Evolutionary conservation across 2,113 vertebrate species (phyloP).

Genomic region (Tetraodon nigroviridis): DNA sequence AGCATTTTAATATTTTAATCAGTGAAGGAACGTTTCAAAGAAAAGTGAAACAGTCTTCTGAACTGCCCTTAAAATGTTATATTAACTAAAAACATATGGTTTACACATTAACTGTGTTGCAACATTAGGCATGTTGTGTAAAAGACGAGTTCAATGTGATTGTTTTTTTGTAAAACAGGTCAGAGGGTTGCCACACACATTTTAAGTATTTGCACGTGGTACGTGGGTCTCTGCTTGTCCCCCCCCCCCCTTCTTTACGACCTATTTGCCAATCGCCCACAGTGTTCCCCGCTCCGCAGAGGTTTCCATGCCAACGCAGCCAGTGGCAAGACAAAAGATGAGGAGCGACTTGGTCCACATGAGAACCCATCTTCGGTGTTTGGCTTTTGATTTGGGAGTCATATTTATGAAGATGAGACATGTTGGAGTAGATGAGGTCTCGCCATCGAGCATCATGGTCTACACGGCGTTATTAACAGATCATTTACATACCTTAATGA

Average conservation of each 20-base stretch:
- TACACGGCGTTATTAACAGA: no score
- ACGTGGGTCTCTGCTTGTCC: slow-evolving; percentile 34
- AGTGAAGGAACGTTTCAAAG: slow-evolving; percentile 23
- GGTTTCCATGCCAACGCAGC: slow-evolving; percentile 79
- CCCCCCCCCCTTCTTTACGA: slow-evolving; percentile 63
- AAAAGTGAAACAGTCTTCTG: not conserved
- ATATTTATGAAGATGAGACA: not conserved
- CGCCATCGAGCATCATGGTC: not conserved
- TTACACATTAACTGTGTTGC: slow-evolving; percentile 48
- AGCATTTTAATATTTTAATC: not conserved
- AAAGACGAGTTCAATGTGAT: slow-evolving; percentile 34
- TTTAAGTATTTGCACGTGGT: slow-evolving; percentile 1
- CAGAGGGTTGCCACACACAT: slow-evolving; percentile 44
- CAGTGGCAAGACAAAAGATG: slow-evolving; percentile 74
- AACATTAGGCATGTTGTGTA: slow-evolving; percentile 43
- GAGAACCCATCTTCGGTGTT: slow-evolving; percentile 31
- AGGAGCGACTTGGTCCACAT: slow-evolving; percentile 56
- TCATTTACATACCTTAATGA: no score
- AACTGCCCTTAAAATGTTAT: not conserved
- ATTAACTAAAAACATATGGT: slow-evolving; percentile 5
- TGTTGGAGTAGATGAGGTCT: not conserved
- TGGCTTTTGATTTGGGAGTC: slow-evolving; percentile 3
- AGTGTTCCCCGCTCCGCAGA: slow-evolving; percentile 67
- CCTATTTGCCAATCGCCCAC: slow-evolving; percentile 74
- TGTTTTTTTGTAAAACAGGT: slow-evolving; percentile 52